phyloP scores from a whole-genome alignment of 2,888 invertebrate genomes.

The Eudasyphora cyanicolor region DNA sequence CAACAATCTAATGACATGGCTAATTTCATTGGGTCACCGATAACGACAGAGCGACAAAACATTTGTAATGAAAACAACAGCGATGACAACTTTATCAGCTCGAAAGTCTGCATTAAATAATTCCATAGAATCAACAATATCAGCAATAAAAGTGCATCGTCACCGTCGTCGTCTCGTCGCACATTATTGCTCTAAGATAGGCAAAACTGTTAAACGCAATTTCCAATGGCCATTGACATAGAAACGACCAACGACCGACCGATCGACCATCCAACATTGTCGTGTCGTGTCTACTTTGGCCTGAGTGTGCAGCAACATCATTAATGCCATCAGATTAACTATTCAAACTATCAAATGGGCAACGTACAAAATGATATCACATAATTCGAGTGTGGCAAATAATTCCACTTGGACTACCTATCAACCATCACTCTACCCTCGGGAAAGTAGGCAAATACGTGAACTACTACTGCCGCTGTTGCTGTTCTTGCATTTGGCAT shows the following conservation, averaged over 20 bases:
- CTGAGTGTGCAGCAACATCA: not conserved
- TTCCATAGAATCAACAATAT: conserved; percentile 15
- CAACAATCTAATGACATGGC: conserved; percentile 22
- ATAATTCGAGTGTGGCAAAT: conserved; percentile 1
- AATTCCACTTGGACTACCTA: conserved; percentile 16
- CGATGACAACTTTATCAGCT: not conserved
- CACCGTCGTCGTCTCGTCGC: not conserved
- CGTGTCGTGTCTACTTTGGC: not conserved
- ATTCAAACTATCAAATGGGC: conserved; percentile 26
- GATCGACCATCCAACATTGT: not conserved
- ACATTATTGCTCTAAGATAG: not conserved
- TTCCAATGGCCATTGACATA: too few species aligned
- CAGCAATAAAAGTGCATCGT: not conserved
- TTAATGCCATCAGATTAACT: conserved; percentile 34
- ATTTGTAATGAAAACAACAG: not conserved
- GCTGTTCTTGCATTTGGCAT: not conserved
- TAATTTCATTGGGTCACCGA: conserved; percentile 28
- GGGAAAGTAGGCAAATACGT: too few species aligned
- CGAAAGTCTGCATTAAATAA: not conserved
- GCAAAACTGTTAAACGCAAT: too few species aligned
- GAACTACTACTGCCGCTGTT: not conserved
- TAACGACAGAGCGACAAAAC: not conserved
- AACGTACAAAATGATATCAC: not conserved
- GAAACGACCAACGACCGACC: too few species aligned
- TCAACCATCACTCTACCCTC: too few species aligned